Evolutionary conservation across 2,797 vertebrate genomes (phyloP).

Genomic region (Diplodus puntazzo): DNA sequence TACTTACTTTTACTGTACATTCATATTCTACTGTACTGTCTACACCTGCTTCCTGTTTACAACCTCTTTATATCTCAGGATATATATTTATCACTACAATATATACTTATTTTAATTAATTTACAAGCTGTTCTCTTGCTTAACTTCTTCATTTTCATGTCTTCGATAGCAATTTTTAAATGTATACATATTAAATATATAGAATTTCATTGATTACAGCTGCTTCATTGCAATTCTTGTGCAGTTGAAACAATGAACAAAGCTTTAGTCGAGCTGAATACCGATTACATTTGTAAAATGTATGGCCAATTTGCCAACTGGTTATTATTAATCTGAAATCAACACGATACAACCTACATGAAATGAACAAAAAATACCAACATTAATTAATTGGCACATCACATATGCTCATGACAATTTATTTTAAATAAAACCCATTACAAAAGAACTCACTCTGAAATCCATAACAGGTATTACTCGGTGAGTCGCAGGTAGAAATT

Average conservation of each 20-base stretch:
- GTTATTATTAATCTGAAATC: background rate
- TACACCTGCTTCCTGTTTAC: too few species aligned
- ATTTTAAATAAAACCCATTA: constrained; percentile 69
- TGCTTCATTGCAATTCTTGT: too few species aligned
- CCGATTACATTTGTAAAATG: too few species aligned
- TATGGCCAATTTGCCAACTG: too few species aligned
- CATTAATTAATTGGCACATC: background rate
- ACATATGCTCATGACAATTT: constrained; percentile 43
- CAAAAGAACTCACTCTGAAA: constrained; percentile 51
- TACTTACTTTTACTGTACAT: too few species aligned
- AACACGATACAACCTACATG: background rate
- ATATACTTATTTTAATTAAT: background rate
- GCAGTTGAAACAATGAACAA: background rate
- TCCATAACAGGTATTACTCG: constrained; percentile 28
- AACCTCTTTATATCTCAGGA: background rate
- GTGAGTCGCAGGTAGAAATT: constrained; percentile 23
- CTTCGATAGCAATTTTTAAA: too few species aligned
- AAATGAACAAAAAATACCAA: background rate
- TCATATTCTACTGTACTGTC: too few species aligned
- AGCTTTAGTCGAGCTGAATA: background rate
- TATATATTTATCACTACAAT: background rate
- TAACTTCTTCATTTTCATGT: too few species aligned
- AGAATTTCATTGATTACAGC: too few species aligned
- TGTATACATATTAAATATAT: too few species aligned
- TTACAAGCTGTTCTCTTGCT: too few species aligned